phyloP scores from a whole-genome alignment of 2,888 invertebrate genomes.

The Subacronicta megacephala region DNA sequence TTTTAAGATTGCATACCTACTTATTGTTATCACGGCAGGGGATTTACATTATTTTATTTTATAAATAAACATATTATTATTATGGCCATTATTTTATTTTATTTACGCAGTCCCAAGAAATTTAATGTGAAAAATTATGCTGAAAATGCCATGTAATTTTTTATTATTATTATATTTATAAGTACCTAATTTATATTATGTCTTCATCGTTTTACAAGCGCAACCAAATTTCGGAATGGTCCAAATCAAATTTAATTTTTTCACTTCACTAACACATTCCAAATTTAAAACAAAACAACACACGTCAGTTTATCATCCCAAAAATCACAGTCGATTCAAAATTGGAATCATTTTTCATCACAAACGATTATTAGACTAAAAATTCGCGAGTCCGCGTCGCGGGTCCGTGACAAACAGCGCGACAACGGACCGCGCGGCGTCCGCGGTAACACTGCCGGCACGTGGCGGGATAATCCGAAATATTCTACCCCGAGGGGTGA shows the following conservation, averaged over 20 bases:
- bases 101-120: too few relatives aligned
- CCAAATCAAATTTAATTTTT: not conserved
- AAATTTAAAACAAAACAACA: conserved; percentile 16
- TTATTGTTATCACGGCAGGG: too few relatives aligned
- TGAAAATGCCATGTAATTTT: too few relatives aligned
- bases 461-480: conserved; percentile 75
- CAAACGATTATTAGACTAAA: conserved; percentile 16
- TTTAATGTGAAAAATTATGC: too few relatives aligned
- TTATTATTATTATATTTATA: too few relatives aligned
- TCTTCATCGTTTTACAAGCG: conserved; percentile 8
- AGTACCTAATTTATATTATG: too few relatives aligned
- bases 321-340: conserved; percentile 16
- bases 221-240: conserved; percentile 23
- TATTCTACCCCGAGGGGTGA: conserved; percentile 66
- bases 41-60: too few relatives aligned
- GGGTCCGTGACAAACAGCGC: conserved; percentile 37
- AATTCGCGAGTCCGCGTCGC: conserved; percentile 43
- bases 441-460: conserved; percentile 83
- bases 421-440: conserved; percentile 76
- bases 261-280: conserved; percentile 31
- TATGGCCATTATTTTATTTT: too few relatives aligned
- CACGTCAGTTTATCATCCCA: not conserved
- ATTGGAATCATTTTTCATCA: conserved; percentile 5
- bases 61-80: too few relatives aligned
- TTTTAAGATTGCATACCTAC: too few relatives aligned